Percentiles rank a stretch among this genome's conserved stretches.
phyloP scores from a whole-genome alignment of 2,113 vertebrate species.

The Struthidea cinerea region DNA sequence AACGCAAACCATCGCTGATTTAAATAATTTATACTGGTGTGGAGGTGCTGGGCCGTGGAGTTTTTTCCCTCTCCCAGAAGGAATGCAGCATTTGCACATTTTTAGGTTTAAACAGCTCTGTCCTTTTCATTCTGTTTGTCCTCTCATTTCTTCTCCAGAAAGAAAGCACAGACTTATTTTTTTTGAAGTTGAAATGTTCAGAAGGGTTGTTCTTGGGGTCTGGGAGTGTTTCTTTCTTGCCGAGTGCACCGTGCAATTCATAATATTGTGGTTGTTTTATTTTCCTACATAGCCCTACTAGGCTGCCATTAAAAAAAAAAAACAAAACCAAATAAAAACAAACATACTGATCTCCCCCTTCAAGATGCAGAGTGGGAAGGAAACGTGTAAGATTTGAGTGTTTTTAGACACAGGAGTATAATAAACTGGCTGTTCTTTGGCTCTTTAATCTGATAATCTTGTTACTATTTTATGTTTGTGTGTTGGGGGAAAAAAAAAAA shows the following conservation, averaged over 20 bases:
- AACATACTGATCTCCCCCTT: neutral
- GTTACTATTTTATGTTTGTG: constrained; percentile 53
- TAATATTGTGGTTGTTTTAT: neutral
- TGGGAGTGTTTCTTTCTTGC: neutral
- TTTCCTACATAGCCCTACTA: neutral
- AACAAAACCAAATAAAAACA: neutral
- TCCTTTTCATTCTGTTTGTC: neutral
- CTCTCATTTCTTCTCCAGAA: neutral
- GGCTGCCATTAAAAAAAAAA: neutral
- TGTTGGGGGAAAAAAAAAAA: neutral
- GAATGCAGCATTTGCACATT: neutral
- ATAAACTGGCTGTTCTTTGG: constrained; percentile 44
- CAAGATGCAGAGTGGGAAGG: neutral
- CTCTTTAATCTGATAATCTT: constrained; percentile 60
- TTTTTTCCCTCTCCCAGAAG: neutral
- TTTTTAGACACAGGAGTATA: constrained; percentile 15
- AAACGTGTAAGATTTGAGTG: neutral
- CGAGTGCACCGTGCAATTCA: rapidly evolving
- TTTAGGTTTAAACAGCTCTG: neutral
- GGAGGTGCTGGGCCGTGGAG: neutral
- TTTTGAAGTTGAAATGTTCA: neutral
- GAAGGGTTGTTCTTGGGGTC: neutral
- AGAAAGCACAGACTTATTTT: neutral
- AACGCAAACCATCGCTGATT: constrained; percentile 6
- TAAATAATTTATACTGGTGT: constrained; percentile 36